Conservation (phyloP, 2,797 vertebrate genomes). For the Melanotaenia trifasciata region DNA sequence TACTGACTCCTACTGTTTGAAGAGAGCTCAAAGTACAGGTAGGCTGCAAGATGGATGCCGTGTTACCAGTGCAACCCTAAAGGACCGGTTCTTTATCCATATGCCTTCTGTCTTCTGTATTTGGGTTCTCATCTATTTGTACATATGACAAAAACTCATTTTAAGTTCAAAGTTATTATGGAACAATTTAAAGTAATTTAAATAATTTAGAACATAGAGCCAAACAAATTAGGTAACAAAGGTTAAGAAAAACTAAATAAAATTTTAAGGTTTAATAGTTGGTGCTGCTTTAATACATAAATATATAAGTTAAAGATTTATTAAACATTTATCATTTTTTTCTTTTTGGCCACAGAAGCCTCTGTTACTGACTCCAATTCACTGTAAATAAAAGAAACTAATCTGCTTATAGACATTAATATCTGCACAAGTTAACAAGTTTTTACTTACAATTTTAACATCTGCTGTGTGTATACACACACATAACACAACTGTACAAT, state of each 20-base stretch:
- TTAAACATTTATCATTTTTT: not conserved
- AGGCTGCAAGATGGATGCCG: too few species aligned
- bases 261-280: not conserved
- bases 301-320: not conserved
- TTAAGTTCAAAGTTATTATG: not conserved
- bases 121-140: not conserved
- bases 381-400: conserved; percentile 18
- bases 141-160: not conserved
- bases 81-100: not conserved
- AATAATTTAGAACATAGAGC: too few species aligned
- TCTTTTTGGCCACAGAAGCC: not conserved
- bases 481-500: not conserved
- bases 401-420: conserved; percentile 10
- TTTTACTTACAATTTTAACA: conserved; percentile 10
- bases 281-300: too few species aligned
- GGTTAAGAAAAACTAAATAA: not conserved
- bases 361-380: conserved; percentile 13
- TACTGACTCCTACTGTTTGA: too few species aligned
- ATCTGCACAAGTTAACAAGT: conserved; percentile 24
- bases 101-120: not conserved
- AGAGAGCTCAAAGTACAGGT: too few species aligned
- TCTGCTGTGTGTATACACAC: conserved; percentile 1
- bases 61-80: too few species aligned
- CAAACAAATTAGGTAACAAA: not conserved
- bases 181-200: not conserved